A percentile compares a stretch with the other conserved stretches of the same genome.
Evolutionary conservation across 2,888 invertebrate genomes (phyloP).

Genomic region (Rutpela maculata): DNA sequence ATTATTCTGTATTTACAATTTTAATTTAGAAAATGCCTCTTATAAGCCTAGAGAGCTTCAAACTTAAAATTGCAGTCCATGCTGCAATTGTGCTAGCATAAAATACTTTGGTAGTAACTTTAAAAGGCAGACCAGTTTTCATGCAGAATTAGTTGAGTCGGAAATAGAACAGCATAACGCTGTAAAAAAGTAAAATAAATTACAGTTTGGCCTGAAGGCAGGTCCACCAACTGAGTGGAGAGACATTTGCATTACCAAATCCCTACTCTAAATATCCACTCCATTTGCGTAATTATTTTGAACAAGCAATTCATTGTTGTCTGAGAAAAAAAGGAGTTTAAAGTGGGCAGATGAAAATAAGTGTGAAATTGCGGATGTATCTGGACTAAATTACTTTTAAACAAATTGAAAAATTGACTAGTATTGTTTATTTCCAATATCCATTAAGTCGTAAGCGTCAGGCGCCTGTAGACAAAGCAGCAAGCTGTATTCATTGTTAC

Average conservation of each 20-base stretch:
- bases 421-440: constrained; percentile 37
- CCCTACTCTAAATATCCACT: constrained; percentile 43
- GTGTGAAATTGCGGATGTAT: constrained; percentile 33
- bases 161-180: neutral
- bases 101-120: constrained; percentile 5
- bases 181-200: constrained; percentile 28
- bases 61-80: neutral
- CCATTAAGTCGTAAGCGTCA: constrained; percentile 31
- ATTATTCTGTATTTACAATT: neutral
- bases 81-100: neutral
- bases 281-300: constrained; percentile 48
- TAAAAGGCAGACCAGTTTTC: constrained; percentile 26
- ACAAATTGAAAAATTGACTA: constrained; percentile 35
- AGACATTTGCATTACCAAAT: constrained; percentile 43
- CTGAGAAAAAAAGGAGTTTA: constrained; percentile 22
- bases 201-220: constrained; percentile 31
- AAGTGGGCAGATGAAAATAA: constrained; percentile 27
- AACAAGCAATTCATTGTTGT: constrained; percentile 42
- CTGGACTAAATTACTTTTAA: constrained; percentile 37
- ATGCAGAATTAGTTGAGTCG: constrained; percentile 22
- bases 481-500: constrained; percentile 38
- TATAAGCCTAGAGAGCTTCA: neutral
- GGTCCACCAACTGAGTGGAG: constrained; percentile 31
- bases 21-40: neutral
- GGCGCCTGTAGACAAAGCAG: constrained; percentile 25